These are phyloP conservation scores for Lipophrys pholis DNA, from an alignment of 2,113 vertebrate species.

Conservation along the genomic window DNA sequence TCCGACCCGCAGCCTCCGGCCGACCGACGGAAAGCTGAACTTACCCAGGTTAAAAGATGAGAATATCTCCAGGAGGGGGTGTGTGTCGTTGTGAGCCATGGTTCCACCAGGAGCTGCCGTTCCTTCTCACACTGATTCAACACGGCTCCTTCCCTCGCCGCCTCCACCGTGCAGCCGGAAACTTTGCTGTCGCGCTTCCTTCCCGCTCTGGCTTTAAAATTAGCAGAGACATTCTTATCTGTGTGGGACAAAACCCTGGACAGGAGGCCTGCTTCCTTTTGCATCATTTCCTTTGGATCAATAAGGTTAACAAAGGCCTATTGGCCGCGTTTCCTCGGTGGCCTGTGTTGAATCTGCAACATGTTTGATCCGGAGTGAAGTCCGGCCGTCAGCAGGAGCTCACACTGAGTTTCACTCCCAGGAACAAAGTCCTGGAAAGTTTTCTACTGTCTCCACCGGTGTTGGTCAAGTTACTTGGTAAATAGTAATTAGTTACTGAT, in stretches of 20 bases:
- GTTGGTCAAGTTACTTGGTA: too few species aligned
- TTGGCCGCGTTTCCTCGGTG: too few species aligned
- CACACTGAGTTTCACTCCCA: too few species aligned
- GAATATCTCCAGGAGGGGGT: conserved; percentile 74
- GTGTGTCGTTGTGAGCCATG: conserved; percentile 87
- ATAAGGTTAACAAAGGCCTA: conserved; percentile 29
- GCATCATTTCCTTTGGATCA: conserved; percentile 91
- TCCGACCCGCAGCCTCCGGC: too few species aligned
- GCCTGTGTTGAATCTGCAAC: too few species aligned
- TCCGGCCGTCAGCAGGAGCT: too few species aligned
- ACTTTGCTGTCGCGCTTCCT: conserved; percentile 93
- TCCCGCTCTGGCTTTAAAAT: conserved; percentile 91
- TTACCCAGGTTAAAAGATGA: conserved; percentile 79
- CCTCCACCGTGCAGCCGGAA: conserved; percentile 80
- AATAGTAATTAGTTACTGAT: too few species aligned
- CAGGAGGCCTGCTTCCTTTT: conserved; percentile 90
- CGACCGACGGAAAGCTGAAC: conserved; percentile 16
- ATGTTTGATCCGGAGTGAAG: too few species aligned
- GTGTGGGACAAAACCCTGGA: conserved; percentile 85
- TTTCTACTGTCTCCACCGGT: too few species aligned
- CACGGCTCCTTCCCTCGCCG: conserved; percentile 71
- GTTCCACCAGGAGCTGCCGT: conserved; percentile 73
- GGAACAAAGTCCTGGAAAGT: too few species aligned
- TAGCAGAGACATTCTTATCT: conserved; percentile 94
- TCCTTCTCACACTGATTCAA: conserved; percentile 35